phyloP scores from a whole-genome alignment of 2,888 invertebrate genomes.

The Sarcophaga carnaria region DNA sequence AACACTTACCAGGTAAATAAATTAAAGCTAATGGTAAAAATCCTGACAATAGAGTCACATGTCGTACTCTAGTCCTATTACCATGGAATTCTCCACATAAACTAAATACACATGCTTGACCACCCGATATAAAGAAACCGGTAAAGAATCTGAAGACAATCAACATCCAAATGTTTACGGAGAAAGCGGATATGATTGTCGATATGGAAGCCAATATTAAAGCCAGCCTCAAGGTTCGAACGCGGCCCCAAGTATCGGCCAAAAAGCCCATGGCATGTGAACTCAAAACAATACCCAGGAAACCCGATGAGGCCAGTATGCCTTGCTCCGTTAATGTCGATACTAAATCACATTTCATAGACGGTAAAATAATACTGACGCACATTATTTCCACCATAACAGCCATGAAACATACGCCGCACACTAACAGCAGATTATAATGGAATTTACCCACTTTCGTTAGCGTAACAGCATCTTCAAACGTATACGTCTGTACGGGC shows the following conservation, averaged over 20 bases:
- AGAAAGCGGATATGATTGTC: conserved; percentile 84
- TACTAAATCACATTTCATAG: conserved; percentile 86
- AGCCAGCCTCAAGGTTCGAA: conserved; percentile 83
- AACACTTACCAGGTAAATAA: conserved; percentile 82
- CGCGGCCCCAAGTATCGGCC: conserved; percentile 89
- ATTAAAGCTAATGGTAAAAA: conserved; percentile 84
- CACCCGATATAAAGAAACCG: conserved; percentile 84
- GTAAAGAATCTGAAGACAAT: conserved; percentile 85
- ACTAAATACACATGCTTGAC: conserved; percentile 84
- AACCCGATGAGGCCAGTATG: conserved; percentile 86
- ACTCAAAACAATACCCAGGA: conserved; percentile 87
- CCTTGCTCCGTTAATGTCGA: conserved; percentile 86
- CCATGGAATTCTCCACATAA: conserved; percentile 85
- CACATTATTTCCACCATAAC: conserved; percentile 86
- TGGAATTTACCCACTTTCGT: conserved; percentile 86
- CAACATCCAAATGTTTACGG: conserved; percentile 84
- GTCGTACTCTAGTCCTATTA: conserved; percentile 82
- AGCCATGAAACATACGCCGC: conserved; percentile 82
- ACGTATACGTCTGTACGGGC: conserved; percentile 71
- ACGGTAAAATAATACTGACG: conserved; percentile 86
- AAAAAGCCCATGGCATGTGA: conserved; percentile 91
- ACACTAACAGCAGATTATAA: conserved; percentile 84
- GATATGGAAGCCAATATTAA: conserved; percentile 83
- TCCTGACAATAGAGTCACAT: conserved; percentile 84
- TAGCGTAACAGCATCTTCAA: conserved; percentile 78